Base-by-base conservation (phyloP, 2,113 vertebrate species). In the Cettia cetti region DNA sequence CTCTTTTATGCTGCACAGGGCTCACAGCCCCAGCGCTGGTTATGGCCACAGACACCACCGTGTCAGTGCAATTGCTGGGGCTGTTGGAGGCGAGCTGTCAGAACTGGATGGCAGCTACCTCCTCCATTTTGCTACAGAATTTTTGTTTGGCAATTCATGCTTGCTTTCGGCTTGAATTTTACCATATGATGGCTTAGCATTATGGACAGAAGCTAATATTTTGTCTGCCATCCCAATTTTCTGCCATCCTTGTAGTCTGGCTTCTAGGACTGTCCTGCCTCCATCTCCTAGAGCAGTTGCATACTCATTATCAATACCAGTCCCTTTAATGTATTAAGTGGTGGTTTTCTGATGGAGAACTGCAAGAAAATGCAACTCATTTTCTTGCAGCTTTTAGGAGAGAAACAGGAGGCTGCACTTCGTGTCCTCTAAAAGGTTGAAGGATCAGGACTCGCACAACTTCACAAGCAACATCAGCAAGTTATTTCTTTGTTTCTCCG, bases 401-500 rank as follows among this genome's bases (percentile, higher is more conserved):
- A 35, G 40, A 61, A 84, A 39, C 11, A 44, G 39, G 47, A 74
- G 28, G 10, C 26, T 56, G 28, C 39, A 28, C 40, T 89, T 70
- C 5, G n/a, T 81, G n/a, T 94, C 75, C 76, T 82, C 37, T 66
- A 57, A 89, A 86, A 35, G 90, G 54, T 20, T 0, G 2, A 35
- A 66, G 49, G 27, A 61, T 70, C 22, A 3, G 8, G 4, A 39
- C 18, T 11, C 4, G 2, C 22, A 2, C 71, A 52, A 81, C 47
- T 87, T 57, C 45, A 35, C 59, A 82, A 76, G 65, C 49, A 70
- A 37, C 26, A 85, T 91, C 79, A 90, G 57, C 71, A 91, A 74
- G 40, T 72, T 92, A 45, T 72, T 96, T 93, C 86, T 74, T 86
- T 89, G 80, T 54, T 84, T 39, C 60, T 77, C 42, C 13, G 45